Base-by-base conservation (phyloP, 1,140 invertebrate genomes). In the Drosophila melanica region DNA sequence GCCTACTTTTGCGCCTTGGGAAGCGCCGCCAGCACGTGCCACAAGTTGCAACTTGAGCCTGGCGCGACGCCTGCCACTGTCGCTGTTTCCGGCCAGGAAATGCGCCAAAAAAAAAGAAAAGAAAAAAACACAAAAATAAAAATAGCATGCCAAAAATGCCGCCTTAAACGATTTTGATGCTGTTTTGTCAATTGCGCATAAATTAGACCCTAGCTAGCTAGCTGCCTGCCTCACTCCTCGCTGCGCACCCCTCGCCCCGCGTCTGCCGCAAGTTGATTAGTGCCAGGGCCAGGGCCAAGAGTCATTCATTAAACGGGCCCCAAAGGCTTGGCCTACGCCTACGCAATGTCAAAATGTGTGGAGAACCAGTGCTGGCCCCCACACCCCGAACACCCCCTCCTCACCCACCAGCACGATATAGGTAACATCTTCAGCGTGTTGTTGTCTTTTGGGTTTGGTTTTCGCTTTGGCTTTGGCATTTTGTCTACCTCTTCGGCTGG, bases 291-390 rank as follows among this genome's bases (percentile, higher is more conserved):
- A 63, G 44, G 62, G 73, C 57, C 30, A 53, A 51, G 62, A 84
- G 75, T 79, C 81, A 79, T 86, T 87, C 75, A 86, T 86, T 87
- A 82, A 87, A 67, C 33, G 67, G 77, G 75, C 74, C 75, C 69
- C 48, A 53, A 62, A 65, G 81, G 81, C 77, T 74, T 74, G 72
- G 54, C 70, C 18, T 41, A 14, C 82, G 71, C 81, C 81, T 75
- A 86, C 81, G 81, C 81, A 81, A 62, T 86, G 80, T 79, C 80
- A 79, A 71, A 82, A 60, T 58, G 54, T 41, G 35, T 33, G 35
- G 39, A 35, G 58, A 71, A 45, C 45, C 51, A 50, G 41, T 33
- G 7, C 42, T 18, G n/a, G 3, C 48, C 48, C 23, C 20, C 48
- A 33, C 5, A 4, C 4, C 20, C 10, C 11, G 18, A 8, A 5